Base-by-base conservation (phyloP, 2,888 invertebrate genomes). In the Mechanitis messenoides region DNA sequence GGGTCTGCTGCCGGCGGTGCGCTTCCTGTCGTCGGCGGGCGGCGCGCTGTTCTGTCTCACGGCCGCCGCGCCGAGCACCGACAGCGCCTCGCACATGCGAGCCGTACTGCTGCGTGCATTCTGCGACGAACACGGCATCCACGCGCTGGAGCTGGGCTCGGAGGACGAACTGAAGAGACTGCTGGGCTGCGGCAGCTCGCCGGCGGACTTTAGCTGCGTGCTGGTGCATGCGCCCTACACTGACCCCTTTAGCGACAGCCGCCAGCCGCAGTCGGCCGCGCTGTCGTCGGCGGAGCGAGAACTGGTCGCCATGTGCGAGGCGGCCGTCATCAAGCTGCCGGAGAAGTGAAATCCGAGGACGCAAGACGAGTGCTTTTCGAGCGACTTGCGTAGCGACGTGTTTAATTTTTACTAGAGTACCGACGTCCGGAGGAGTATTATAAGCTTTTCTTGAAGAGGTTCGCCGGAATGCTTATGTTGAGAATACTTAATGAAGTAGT, bases 111-210 rank as follows among this genome's bases (percentile, higher is more conserved):
- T 95, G 45, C 94, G 95, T 74, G 95, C 95, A 0, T 95, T 94
- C 79, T 95, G 95, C 80, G 93, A 92, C 47, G 95, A 95, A 80
- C 94, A 95, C 67, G 94, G 93, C 69, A 95, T 95, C 74, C 93
- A 94, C 73, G 93, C 12, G 42, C 59, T 55, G 53, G 91, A 92
- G 92, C 92, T 91, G 38, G 90, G 90, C 81, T 92, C 85, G 61
- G 92, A 91, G 72, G 89, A 83, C 68, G 91, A 87, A 81, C 75
- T 91, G 79, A 86, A 85, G 83, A 85, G 79, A 76, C 78, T 75
- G 75, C 82, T 91, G 77, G 89, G 84, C 63, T 90, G 72, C 79
- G 86, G 74, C 81, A 85, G 78, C 5, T 71, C 80, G 66, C 79
- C 84, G 33, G 72, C 85, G 55, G 92, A 92, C 72, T 92, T 90